These are phyloP conservation scores for Heterohyrax brucei DNA, from an alignment of 2,797 vertebrate species.

Conservation along the genomic window DNA sequence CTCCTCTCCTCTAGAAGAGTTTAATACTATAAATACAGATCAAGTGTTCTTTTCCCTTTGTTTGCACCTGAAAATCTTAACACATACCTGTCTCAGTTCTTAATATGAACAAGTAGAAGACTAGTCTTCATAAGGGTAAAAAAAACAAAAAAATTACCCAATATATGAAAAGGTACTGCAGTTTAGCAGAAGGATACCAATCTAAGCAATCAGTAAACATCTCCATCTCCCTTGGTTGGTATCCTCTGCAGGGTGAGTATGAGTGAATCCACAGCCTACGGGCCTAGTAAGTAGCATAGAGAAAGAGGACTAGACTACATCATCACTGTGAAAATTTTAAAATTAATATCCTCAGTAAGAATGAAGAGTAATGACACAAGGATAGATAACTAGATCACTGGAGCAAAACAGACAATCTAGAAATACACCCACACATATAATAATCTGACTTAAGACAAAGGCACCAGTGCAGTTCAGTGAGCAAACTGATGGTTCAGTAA, in stretches of 20 bases:
- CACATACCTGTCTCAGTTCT: constrained; percentile 30
- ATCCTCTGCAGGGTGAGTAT: no score
- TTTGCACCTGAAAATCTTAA: constrained; percentile 60
- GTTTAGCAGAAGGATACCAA: constrained; percentile 13
- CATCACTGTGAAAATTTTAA: constrained; percentile 13
- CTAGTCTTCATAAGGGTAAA: background rate
- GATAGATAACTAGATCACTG: background rate
- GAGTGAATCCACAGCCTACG: no score
- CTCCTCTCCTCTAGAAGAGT: background rate
- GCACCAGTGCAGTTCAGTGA: background rate
- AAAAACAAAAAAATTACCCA: constrained; percentile 12
- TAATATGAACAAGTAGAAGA: constrained; percentile 56
- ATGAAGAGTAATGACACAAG: constrained; percentile 35
- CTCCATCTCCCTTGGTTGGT: no score
- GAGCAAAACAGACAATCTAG: constrained; percentile 17
- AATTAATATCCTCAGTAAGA: background rate
- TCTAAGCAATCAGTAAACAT: background rate
- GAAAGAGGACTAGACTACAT: no score
- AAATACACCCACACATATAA: constrained; percentile 30
- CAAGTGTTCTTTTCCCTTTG: constrained; percentile 27
- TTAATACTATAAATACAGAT: background rate
- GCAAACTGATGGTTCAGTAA: constrained; percentile 14
- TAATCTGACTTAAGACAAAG: background rate
- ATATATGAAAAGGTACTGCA: constrained; percentile 34
- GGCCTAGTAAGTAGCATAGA: no score